Evolutionary conservation across 2,888 invertebrate species (phyloP).

Genomic region (Agrotis exclamationis): DNA sequence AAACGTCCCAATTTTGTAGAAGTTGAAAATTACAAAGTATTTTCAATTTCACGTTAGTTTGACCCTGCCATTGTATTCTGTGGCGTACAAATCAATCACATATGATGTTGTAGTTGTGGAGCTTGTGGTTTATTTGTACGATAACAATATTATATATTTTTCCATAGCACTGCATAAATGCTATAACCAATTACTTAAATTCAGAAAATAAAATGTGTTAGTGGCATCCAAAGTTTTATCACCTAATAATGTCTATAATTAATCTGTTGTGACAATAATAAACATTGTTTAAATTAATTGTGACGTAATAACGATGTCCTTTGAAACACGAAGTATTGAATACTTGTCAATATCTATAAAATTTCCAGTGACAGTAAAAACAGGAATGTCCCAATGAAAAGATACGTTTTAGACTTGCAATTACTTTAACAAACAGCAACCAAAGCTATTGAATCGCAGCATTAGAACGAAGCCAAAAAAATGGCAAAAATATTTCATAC

Average conservation of each 20-base stretch:
- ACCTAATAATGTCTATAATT: constrained; percentile 62
- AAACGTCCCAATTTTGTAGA: constrained; percentile 36
- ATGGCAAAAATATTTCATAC: constrained; percentile 56
- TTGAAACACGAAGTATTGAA: constrained; percentile 66
- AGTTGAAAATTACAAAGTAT: constrained; percentile 44
- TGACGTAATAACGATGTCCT: constrained; percentile 63
- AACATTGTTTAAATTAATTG: constrained; percentile 66
- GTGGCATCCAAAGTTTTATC: constrained; percentile 63
- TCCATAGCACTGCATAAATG: constrained; percentile 47
- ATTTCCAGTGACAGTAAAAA: constrained; percentile 68
- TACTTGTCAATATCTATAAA: constrained; percentile 74
- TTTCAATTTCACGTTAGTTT: constrained; percentile 49
- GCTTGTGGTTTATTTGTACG: constrained; percentile 47
- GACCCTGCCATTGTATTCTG: constrained; percentile 39
- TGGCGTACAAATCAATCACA: constrained; percentile 45
- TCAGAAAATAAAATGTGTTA: constrained; percentile 54
- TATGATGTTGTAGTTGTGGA: constrained; percentile 12
- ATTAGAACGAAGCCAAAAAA: constrained; percentile 64
- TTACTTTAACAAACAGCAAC: constrained; percentile 69
- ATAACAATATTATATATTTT: constrained; percentile 39
- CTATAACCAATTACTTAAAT: constrained; percentile 43
- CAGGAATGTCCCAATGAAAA: constrained; percentile 65
- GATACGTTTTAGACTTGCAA: constrained; percentile 60
- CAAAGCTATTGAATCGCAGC: constrained; percentile 72
- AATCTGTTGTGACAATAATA: constrained; percentile 79